Base-by-base conservation (phyloP, 2,797 vertebrate genomes). In the Argyrosomus regius region DNA sequence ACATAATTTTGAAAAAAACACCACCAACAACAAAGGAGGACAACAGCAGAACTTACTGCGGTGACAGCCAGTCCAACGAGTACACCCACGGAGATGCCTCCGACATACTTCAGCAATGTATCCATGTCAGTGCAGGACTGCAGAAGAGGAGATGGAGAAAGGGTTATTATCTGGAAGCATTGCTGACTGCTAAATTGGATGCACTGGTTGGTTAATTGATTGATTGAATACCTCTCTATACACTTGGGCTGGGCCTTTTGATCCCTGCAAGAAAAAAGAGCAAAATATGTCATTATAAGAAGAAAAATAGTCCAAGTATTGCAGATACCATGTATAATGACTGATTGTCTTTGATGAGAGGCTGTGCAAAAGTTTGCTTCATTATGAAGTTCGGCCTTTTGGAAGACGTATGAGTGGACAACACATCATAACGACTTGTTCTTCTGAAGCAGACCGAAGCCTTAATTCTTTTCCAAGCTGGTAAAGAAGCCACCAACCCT, bases 61-160 rank as follows among this genome's bases (percentile, higher is more conserved):
- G 56, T 87, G 13, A 86, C 31, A 0, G 91, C 83, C 9, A 86
- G 85, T 39, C 70, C 72, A 63, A 92, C 92, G 31, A 2, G 79
- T 10, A 92, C 0, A 26, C 80, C 91, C 72, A 92, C 0, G 1
- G 86, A 0, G 20, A 22, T 22, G 22, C 22, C 22, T 22, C 22
- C 22, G 22, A 22, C 22, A 22, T 22, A 22, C 22, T 22, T 22
- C 22, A 22, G 22, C 22, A 22, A 22, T 22, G 2, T 0, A 22
- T 22, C 22, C 22, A 0, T 9, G 0, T 4, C 1, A 5, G 26
- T 0, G 53, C 92, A 93, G 49, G 57, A 0, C 92, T 93, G 74
- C 10, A 58, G 53, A 49, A 16, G 17, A 52, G n/a, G 14, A 57
- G 13, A 54, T 1, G 8, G 11, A 68, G n/a, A n/a, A 20, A 18